Evolutionary conservation across 2,113 vertebrate genomes (phyloP).

Genomic region (Triplophysa rosa): DNA sequence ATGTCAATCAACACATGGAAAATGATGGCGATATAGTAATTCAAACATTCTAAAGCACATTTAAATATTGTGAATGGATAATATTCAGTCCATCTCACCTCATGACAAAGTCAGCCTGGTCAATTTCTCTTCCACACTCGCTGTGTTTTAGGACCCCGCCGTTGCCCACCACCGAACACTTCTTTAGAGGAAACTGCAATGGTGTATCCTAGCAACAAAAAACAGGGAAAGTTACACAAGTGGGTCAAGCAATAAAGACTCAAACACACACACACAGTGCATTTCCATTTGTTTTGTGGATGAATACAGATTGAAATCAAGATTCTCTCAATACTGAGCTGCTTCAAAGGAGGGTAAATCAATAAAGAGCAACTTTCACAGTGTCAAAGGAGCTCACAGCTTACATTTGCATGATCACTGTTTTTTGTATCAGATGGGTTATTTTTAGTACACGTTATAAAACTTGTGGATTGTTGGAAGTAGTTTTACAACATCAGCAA

Average conservation of each 20-base stretch:
- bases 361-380: background rate
- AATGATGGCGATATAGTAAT: too few species aligned
- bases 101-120: conserved; percentile 91
- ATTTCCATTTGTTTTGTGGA: conserved; percentile 1
- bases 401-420: background rate
- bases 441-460: too few species aligned
- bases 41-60: background rate
- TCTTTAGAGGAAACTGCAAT: conserved; percentile 89
- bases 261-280: background rate
- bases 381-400: too few species aligned
- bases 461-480: too few species aligned
- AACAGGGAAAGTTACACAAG: conserved; percentile 50
- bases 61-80: background rate
- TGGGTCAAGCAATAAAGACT: conserved; percentile 14
- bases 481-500: too few species aligned
- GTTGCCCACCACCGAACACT: conserved; percentile 94
- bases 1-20: too few species aligned
- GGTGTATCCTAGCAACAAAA: conserved; percentile 86
- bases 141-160: conserved; percentile 92
- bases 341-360: background rate
- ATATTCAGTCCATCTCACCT: conserved; percentile 76
- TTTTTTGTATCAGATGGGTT: too few species aligned
- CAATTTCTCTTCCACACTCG: conserved; percentile 87
- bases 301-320: background rate
- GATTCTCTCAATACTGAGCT: background rate